phyloP scores from a whole-genome alignment of 2,888 invertebrate genomes.

The Pantelozetes paolii region DNA sequence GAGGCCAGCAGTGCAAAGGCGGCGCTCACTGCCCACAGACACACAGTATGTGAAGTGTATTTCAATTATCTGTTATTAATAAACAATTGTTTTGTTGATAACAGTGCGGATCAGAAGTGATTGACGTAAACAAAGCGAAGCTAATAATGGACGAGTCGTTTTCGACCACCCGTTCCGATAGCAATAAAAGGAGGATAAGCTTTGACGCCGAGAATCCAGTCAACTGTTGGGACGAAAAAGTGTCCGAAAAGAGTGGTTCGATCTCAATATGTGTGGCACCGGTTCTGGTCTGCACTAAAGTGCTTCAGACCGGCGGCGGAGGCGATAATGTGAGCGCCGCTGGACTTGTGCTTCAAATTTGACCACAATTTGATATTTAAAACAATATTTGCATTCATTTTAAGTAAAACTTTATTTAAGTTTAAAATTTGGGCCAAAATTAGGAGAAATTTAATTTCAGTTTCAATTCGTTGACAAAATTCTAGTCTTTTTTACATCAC shows the following conservation, averaged over 20 bases:
- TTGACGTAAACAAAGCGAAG: conserved; percentile 59
- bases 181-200: conserved; percentile 59
- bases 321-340: conserved; percentile 65
- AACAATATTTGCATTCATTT: too few species aligned
- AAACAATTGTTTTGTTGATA: background rate
- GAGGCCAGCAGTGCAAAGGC: conserved; percentile 76
- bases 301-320: conserved; percentile 75
- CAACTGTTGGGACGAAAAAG: conserved; percentile 64
- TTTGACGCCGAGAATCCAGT: conserved; percentile 69
- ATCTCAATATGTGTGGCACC: conserved; percentile 75
- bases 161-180: conserved; percentile 56
- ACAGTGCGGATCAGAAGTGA: conserved; percentile 49
- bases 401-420: too few species aligned
- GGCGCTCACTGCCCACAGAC: conserved; percentile 72
- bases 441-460: background rate
- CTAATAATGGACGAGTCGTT: conserved; percentile 78
- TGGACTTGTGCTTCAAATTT: conserved; percentile 41
- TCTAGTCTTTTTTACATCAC: background rate
- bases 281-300: conserved; percentile 74
- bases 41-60: conserved; percentile 56
- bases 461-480: background rate
- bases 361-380: background rate
- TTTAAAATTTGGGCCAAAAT: too few species aligned
- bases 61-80: background rate
- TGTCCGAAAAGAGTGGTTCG: background rate